Conservation (phyloP, 64 coral and sea anemone genomes). For the Platygyra sinensis region DNA sequence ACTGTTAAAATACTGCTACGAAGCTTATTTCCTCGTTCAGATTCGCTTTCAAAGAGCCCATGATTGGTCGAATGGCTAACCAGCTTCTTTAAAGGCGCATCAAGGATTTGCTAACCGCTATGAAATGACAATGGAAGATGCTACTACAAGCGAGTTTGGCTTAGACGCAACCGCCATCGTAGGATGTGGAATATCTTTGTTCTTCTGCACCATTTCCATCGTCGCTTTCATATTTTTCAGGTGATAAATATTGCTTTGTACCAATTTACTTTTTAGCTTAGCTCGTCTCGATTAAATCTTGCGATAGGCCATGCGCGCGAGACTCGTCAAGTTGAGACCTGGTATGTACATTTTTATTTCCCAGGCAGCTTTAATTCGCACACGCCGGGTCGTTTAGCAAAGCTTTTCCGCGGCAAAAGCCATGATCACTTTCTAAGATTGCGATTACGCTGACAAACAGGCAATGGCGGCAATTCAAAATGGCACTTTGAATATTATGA, state of each 20-base stretch:
- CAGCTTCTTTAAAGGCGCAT: neutral
- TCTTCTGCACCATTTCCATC: conserved; percentile 69
- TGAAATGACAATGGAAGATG: conserved; percentile 1
- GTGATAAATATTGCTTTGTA: conserved; percentile 40
- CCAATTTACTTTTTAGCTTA: neutral
- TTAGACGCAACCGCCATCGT: conserved; percentile 76
- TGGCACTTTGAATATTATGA: neutral
- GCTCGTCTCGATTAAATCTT: neutral
- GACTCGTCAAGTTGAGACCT: neutral
- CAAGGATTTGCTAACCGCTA: neutral
- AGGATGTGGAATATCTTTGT: conserved; percentile 81
- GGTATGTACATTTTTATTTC: neutral
- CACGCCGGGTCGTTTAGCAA: neutral
- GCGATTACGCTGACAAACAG: neutral
- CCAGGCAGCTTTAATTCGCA: neutral
- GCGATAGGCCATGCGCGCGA: neutral
- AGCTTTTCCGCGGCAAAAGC: neutral
- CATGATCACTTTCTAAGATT: neutral
- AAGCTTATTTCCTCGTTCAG: neutral
- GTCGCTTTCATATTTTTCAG: conserved; percentile 81
- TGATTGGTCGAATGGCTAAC: no score
- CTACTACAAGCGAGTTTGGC: neutral
- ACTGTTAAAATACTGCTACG: neutral
- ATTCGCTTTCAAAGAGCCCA: neutral
- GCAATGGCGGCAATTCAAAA: neutral